phyloP scores from a whole-genome alignment of 2,888 invertebrate species.

The Caenorhabditis macrosperma region DNA sequence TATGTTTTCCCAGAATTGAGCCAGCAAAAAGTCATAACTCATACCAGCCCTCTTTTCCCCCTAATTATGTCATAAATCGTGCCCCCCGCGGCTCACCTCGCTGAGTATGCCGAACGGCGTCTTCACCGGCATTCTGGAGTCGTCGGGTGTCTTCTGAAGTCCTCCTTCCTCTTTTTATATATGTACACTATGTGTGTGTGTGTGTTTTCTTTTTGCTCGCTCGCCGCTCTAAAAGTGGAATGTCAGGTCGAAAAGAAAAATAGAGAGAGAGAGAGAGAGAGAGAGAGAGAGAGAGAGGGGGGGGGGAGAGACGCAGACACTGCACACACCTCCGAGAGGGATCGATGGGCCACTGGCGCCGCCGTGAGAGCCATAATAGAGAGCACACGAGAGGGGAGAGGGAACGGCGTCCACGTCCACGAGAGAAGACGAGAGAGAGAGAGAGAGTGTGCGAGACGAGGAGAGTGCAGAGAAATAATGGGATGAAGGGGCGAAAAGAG shows the following conservation, averaged over 20 bases:
- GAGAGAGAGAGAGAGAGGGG: slow-evolving; percentile 14
- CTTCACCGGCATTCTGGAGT: slow-evolving; percentile 31
- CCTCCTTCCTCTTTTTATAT: not conserved
- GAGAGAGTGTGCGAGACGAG: slow-evolving; percentile 3
- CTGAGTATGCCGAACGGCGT: slow-evolving; percentile 34
- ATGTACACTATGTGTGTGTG: slow-evolving; percentile 21
- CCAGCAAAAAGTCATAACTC: not conserved
- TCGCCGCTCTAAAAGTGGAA: slow-evolving; percentile 4
- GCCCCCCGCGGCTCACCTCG: slow-evolving; percentile 6
- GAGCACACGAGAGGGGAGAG: slow-evolving; percentile 2
- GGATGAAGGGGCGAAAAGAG: not conserved
- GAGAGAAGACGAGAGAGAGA: too few relatives aligned
- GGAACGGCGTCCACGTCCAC: slow-evolving; percentile 21
- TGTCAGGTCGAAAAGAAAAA: slow-evolving; percentile 13
- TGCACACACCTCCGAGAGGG: slow-evolving; percentile 18
- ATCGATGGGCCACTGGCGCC: slow-evolving; percentile 30
- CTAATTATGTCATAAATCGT: not conserved
- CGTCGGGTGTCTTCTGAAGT: not conserved
- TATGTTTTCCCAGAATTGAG: too few relatives aligned
- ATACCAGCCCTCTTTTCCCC: not conserved
- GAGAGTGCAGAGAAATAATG: slow-evolving; percentile 12
- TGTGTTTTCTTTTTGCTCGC: slow-evolving; percentile 3
- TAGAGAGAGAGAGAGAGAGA: slow-evolving; percentile 2
- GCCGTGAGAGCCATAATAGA: slow-evolving; percentile 21
- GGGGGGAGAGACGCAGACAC: not conserved